phyloP scores from a whole-genome alignment of 2,888 invertebrate species.

The Meghimatium bilineatum region DNA sequence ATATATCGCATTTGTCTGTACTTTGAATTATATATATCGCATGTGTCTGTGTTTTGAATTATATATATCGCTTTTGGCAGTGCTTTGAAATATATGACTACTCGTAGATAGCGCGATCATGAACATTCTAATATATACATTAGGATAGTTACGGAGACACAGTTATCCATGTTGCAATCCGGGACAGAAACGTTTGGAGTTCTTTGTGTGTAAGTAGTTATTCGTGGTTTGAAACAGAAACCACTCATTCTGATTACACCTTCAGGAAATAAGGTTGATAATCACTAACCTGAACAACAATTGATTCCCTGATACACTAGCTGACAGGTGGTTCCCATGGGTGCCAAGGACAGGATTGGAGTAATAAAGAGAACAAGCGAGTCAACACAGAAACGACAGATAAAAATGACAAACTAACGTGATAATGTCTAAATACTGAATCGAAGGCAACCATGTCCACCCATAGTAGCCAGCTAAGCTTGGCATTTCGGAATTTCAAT shows the following conservation, averaged over 20 bases:
- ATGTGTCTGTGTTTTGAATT: no score
- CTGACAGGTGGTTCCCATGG: neutral
- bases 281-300: neutral
- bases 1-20: no score
- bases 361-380: conserved; percentile 25
- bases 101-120: no score
- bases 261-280: neutral
- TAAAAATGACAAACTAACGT: conserved; percentile 34
- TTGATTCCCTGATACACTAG: neutral
- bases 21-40: no score
- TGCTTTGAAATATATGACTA: no score
- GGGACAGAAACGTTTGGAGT: no score
- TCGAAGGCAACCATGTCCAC: conserved; percentile 34
- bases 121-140: no score
- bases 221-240: neutral
- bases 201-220: neutral
- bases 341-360: conserved; percentile 12
- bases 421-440: conserved; percentile 40
- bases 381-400: neutral
- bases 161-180: no score
- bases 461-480: conserved; percentile 29
- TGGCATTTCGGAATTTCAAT: conserved; percentile 45
- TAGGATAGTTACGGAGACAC: no score
- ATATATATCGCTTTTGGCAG: no score
- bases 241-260: neutral